Evolutionary conservation across 2,113 vertebrate species (phyloP), one percentile per base, ranked within the genome.

Genomic region (Arenaria interpres): DNA sequence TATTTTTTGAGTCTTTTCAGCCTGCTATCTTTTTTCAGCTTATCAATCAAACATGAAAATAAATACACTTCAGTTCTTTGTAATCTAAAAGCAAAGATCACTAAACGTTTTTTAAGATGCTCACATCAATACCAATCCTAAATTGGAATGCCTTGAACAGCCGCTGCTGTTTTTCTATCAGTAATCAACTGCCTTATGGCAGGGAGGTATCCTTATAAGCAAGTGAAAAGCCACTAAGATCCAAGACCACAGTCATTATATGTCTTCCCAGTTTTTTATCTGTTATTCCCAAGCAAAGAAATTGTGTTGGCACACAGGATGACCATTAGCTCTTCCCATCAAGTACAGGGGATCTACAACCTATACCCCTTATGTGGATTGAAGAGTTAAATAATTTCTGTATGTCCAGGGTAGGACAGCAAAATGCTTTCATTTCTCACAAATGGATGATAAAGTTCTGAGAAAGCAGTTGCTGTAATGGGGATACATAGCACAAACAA

Each of bases 1-100:
- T 91, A 94, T 64, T 95, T 71, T 41, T 94, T 88, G 81, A 95
- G 48, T 39, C 23, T 43, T 95, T 95, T 74, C 66, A 97, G 69
- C 32, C 71, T 75, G 46, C 50, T 86, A 48, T 72, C 24, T 33
- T 94, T 94, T 81, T 93, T 93, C 93, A 95, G 72, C 71, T 95
- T 96, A 82, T 84, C 95, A 91, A 41, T 95, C 60, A 53, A 27
- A 85, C 51, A 83, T 30, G 8, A 69, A 91, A 96, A 97, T 53
- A 91, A 43, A 59, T n/a, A 66, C 35, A 86, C 6, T 73, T 93
- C 63, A 57, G 74, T 43, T 93, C 71, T 90, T 62, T 54, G 69
- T 80, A 88, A 95, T 95, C 27, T 6, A 89, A 48, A 90, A 80
- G 39, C 53, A 66, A 78, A 23, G 25, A 67, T 85, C 75, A 74